Evolutionary conservation across 2,888 invertebrate genomes (phyloP).

Genomic region (Cheiracanthium punctorium): DNA sequence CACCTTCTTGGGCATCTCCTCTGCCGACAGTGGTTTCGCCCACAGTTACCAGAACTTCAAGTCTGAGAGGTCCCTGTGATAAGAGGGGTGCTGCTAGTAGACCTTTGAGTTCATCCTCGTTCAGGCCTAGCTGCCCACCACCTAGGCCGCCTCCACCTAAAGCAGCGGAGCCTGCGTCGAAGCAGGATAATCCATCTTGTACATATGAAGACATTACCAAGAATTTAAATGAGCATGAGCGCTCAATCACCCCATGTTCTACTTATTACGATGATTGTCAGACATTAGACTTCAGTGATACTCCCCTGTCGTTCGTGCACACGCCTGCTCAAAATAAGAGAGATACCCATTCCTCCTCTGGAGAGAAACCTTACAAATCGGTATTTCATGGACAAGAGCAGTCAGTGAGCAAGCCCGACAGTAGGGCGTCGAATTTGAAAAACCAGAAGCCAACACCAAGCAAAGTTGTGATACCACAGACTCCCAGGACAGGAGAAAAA

Average conservation of each 20-base stretch:
- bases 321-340: conserved; percentile 11
- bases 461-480: conserved; percentile 30
- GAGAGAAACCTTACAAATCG: neutral
- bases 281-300: conserved; percentile 58
- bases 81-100: conserved; percentile 75
- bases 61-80: conserved; percentile 41
- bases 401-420: neutral
- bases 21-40: conserved; percentile 17
- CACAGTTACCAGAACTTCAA: conserved; percentile 30
- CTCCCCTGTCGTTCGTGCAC: conserved; percentile 59
- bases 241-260: conserved; percentile 43
- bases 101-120: conserved; percentile 86
- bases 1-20: conserved; percentile 43
- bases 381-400: neutral
- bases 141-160: conserved; percentile 75
- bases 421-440: neutral
- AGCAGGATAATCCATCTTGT: neutral
- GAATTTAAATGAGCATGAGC: conserved; percentile 25
- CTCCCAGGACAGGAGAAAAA: conserved; percentile 77
- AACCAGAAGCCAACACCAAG: neutral
- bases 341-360: neutral
- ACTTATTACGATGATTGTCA: conserved; percentile 58
- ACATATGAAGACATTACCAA: conserved; percentile 29
- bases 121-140: conserved; percentile 82
- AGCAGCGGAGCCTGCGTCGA: conserved; percentile 32